Base-by-base conservation (phyloP, 2,113 vertebrate genomes). In the Platysteira castanea region DNA sequence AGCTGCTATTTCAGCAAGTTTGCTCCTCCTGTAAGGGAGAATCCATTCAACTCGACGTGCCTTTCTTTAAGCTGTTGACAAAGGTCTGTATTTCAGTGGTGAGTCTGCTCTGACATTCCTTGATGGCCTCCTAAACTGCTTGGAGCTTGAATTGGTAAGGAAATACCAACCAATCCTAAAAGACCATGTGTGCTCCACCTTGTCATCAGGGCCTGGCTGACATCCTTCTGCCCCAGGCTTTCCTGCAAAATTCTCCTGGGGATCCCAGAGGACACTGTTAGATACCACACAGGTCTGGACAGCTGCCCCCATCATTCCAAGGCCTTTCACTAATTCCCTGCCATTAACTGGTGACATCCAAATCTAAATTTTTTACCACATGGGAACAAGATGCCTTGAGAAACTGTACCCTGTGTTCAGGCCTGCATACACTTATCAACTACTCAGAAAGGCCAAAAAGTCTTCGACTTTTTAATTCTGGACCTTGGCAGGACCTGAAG, bases 131-230 rank as follows among this genome's bases (percentile, higher is more conserved):
- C 13, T 59, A 42, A 81, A 14, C 16, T 24, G 10, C 54, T 42
- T 35, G 22, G 42, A 26, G 11, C 26, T 91, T 14, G 13, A 13
- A 6, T 28, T 41, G 13, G 12, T 41, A 30, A 74, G 26, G 47
- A 70, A 50, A 39, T 20, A 47, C 4, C 3, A 59, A 9, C 15
- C 11, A 61, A 6, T 13, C 22, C 35, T 31, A 31, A 39, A 35
- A 50, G 10, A 16, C 0, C 1, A 1, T 3, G 1, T 20, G 22
- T 30, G 8, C 5, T 71, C n/a, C 23, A n/a, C 37, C 56, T 41
- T 73, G 46, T 33, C 31, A 30, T 7, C 13, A 26, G 47, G 24
- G 5, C 17, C 47, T 67, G 31, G 13, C 44, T 85, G 37, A 46
- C 46, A 57, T 3, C 35, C 19, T 79, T 11, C 44, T 64, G 47